Evolutionary conservation across 92 coral and sea anemone genomes (phyloP).

Genomic region (Galaxea fascicularis): DNA sequence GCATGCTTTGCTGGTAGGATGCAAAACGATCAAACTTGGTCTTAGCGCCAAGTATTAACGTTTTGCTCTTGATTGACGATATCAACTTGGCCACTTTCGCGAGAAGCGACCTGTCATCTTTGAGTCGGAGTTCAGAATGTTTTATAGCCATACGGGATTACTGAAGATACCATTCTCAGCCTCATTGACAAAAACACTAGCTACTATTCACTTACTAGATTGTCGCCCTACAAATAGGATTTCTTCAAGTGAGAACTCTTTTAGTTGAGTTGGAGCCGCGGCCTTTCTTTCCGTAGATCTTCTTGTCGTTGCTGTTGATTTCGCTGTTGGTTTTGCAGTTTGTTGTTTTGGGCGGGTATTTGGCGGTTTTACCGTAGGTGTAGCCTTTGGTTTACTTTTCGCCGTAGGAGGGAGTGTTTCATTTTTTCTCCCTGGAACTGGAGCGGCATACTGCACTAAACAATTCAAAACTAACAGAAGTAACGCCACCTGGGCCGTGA

Average conservation of each 20-base stretch:
- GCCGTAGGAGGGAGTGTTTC: neutral
- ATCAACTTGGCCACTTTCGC: too few species aligned
- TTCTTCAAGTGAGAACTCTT: constrained; percentile 75
- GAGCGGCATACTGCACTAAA: constrained; percentile 23
- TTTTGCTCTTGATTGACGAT: too few species aligned
- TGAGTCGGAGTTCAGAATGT: too few species aligned
- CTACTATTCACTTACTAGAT: constrained; percentile 64
- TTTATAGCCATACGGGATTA: too few species aligned
- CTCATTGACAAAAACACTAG: neutral
- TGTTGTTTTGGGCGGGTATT: neutral
- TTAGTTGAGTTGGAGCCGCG: constrained; percentile 32
- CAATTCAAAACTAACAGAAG: constrained; percentile 21
- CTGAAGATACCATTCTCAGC: too few species aligned
- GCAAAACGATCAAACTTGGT: too few species aligned
- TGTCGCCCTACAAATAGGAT: constrained; percentile 75
- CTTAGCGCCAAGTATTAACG: too few species aligned
- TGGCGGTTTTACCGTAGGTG: constrained; percentile 1
- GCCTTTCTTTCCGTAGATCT: constrained; percentile 44
- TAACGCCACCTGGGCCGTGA: neutral
- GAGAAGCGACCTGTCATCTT: too few species aligned
- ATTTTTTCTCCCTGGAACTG: neutral
- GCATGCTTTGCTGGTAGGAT: too few species aligned
- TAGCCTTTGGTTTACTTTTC: neutral
- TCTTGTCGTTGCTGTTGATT: neutral
- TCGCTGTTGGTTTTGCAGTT: neutral